phyloP scores from a whole-genome alignment of 2,113 vertebrate genomes.

The Ardeotis arabs region DNA sequence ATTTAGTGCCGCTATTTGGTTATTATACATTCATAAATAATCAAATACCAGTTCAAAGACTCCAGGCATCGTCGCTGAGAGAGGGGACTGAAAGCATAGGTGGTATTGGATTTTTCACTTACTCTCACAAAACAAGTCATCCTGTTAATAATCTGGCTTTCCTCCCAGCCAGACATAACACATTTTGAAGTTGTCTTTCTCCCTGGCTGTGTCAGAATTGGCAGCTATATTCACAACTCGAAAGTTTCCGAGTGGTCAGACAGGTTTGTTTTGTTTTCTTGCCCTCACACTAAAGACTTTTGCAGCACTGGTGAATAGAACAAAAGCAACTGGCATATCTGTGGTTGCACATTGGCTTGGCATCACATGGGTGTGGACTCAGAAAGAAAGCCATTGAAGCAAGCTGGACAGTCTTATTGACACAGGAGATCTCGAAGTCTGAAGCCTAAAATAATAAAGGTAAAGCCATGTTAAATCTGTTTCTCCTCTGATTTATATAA shows the following conservation, averaged over 20 bases:
- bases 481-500: neutral
- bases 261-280: neutral
- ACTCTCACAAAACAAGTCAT: constrained; percentile 30
- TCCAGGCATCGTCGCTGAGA: neutral
- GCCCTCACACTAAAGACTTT: neutral
- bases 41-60: constrained; percentile 23
- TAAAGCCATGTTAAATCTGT: neutral
- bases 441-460: neutral
- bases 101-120: constrained; percentile 20
- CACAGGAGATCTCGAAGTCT: neutral
- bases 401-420: neutral
- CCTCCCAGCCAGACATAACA: constrained; percentile 22
- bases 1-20: neutral
- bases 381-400: neutral
- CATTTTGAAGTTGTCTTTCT: constrained; percentile 15
- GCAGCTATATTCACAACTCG: neutral
- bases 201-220: neutral
- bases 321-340: neutral
- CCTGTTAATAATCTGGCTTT: constrained; percentile 47
- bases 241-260: neutral
- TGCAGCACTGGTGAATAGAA: neutral
- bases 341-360: neutral
- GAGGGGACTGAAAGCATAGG: neutral
- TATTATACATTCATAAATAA: constrained; percentile 43
- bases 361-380: neutral